Conservation (phyloP, 2,797 vertebrate genomes). For the Echeneis naucrates region DNA sequence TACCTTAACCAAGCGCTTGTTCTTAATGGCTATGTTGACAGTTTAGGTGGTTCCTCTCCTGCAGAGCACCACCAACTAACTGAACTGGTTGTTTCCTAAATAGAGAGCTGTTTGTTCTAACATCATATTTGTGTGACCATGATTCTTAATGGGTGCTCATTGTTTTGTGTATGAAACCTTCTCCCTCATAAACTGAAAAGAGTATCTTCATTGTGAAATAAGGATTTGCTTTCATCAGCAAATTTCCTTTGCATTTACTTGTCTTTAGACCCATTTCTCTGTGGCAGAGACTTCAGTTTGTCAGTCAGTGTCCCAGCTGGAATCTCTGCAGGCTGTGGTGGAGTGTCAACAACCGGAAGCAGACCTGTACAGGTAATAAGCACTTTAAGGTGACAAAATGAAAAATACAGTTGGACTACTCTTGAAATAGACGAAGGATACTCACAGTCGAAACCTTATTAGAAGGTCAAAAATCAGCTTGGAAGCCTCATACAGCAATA, state of each 20-base stretch:
- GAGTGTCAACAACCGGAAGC: conserved; percentile 98
- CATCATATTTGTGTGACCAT: neutral
- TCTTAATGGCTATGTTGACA: neutral
- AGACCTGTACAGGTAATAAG: conserved; percentile 93
- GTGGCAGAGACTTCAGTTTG: conserved; percentile 94
- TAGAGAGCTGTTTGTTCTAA: neutral
- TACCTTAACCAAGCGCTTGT: neutral
- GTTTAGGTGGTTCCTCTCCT: neutral
- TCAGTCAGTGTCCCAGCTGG: conserved; percentile 92
- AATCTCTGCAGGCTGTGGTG: conserved; percentile 92
- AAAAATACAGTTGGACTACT: neutral
- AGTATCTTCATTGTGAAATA: neutral
- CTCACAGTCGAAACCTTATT: neutral
- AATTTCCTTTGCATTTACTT: conserved; percentile 1
- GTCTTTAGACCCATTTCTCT: conserved; percentile 89
- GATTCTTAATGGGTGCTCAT: neutral
- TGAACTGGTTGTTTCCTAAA: conserved; percentile 28
- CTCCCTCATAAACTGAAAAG: neutral
- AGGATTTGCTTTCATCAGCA: neutral
- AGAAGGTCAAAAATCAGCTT: neutral
- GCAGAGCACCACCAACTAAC: neutral
- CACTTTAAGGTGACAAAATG: neutral
- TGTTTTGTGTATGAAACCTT: neutral
- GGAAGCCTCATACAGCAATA: neutral
- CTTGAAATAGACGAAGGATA: neutral